Percentiles rank a stretch among this genome's conserved stretches.
Evolutionary conservation across 2,888 invertebrate species (phyloP).

Genomic region (Pheosia gnoma): DNA sequence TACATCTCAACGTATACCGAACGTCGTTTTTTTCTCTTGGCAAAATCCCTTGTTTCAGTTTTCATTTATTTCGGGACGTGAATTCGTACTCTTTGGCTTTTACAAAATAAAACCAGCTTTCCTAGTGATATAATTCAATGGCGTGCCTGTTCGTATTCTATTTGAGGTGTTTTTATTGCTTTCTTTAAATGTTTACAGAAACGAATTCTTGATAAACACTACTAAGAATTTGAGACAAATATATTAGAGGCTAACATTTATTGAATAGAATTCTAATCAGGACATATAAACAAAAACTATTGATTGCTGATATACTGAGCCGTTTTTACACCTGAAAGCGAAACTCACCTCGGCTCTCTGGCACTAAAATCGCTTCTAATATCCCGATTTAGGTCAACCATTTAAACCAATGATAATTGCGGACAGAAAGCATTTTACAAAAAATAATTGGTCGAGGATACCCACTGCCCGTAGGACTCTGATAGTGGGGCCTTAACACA

Average conservation of each 20-base stretch:
- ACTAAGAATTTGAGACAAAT: no score
- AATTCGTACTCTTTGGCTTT: constrained; percentile 53
- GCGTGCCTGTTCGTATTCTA: constrained; percentile 1
- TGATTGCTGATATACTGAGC: constrained; percentile 38
- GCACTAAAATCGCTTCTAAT: constrained; percentile 47
- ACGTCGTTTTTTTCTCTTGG: constrained; percentile 65
- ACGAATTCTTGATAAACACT: background rate
- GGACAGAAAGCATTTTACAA: constrained; percentile 18
- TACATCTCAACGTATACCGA: constrained; percentile 34
- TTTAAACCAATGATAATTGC: constrained; percentile 48
- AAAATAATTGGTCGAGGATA: constrained; percentile 9
- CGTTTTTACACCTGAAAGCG: constrained; percentile 45
- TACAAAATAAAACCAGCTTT: constrained; percentile 37
- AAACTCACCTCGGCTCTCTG: constrained; percentile 45
- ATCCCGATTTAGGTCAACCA: constrained; percentile 60
- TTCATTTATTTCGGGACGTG: constrained; percentile 60
- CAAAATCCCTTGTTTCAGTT: constrained; percentile 67
- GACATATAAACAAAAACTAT: constrained; percentile 13
- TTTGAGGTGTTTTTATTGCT: constrained; percentile 6
- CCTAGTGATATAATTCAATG: constrained; percentile 32
- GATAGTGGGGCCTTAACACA: no score
- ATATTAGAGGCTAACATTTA: no score
- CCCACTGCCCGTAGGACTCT: no score
- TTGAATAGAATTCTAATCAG: background rate
- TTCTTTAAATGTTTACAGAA: background rate